phyloP scores from a whole-genome alignment of 2,113 vertebrate species.

The Petrocephalus zakoni region DNA sequence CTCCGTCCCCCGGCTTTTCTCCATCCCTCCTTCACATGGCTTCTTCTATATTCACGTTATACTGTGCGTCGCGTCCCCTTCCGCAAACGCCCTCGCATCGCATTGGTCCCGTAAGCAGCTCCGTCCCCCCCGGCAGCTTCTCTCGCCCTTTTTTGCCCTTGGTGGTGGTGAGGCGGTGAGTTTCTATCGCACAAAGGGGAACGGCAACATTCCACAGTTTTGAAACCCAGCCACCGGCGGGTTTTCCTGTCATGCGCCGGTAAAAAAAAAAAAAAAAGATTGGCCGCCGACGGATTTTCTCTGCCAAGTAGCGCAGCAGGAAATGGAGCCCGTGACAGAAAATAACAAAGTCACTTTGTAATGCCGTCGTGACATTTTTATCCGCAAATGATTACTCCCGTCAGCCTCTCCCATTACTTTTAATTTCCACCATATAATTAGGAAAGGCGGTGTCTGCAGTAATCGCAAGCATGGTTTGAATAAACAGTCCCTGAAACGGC shows the following conservation, averaged over 20 bases:
- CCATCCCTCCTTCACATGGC: neutral
- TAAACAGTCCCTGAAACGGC: neutral
- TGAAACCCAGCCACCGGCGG: constrained; percentile 36
- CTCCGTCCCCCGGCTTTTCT: neutral
- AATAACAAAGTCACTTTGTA: neutral
- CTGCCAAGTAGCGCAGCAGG: neutral
- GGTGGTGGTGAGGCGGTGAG: constrained; percentile 35
- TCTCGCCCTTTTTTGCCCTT: constrained; percentile 2
- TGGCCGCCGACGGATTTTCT: neutral
- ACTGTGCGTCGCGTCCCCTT: neutral
- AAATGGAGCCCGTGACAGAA: neutral
- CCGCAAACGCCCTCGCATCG: neutral
- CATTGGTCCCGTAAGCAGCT: constrained; percentile 35
- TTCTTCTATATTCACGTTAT: neutral
- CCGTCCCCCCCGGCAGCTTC: constrained; percentile 33
- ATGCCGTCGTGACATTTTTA: neutral
- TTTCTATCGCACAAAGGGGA: constrained; percentile 53
- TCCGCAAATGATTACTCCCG: neutral
- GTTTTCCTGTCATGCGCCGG: neutral
- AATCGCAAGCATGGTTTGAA: neutral
- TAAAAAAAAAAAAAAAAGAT: neutral
- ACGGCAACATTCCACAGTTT: constrained; percentile 46
- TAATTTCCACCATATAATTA: neutral
- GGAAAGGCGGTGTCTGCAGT: neutral
- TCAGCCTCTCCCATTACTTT: neutral